Conservation (phyloP, 64 coral and sea anemone genomes). For the Montipora capricornis region DNA sequence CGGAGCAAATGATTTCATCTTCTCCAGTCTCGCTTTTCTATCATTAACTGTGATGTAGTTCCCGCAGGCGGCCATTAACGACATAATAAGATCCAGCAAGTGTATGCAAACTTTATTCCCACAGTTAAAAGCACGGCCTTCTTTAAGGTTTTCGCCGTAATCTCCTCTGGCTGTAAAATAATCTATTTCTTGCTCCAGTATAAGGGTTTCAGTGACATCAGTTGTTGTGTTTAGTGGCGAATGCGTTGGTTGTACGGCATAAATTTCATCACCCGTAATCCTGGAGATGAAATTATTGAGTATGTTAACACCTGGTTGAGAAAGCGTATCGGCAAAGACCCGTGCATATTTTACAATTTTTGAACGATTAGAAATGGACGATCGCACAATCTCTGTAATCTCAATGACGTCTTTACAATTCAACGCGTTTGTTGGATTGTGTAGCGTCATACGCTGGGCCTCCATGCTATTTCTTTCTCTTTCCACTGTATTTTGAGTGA, state of each 20-base stretch:
- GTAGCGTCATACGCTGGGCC: background rate
- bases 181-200: background rate
- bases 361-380: background rate
- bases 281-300: slow-evolving; percentile 17
- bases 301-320: background rate
- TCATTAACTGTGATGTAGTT: background rate
- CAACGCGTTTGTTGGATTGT: background rate
- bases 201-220: background rate
- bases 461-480: background rate
- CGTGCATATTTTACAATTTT: background rate
- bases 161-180: background rate
- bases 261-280: background rate
- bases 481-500: background rate
- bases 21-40: background rate
- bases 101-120: slow-evolving; percentile 6
- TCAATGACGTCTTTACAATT: slow-evolving; percentile 14
- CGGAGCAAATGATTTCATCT: background rate
- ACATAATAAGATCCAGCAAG: slow-evolving; percentile 29
- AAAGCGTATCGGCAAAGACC: background rate
- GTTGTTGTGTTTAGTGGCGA: background rate
- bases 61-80: background rate
- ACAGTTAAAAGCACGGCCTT: no score
- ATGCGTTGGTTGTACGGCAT: background rate
- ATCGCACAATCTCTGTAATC: background rate
- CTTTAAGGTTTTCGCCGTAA: background rate